These are phyloP conservation scores for Myrmophylax atrothorax DNA, from an alignment of 2,113 vertebrate genomes.

Conservation along the genomic window DNA sequence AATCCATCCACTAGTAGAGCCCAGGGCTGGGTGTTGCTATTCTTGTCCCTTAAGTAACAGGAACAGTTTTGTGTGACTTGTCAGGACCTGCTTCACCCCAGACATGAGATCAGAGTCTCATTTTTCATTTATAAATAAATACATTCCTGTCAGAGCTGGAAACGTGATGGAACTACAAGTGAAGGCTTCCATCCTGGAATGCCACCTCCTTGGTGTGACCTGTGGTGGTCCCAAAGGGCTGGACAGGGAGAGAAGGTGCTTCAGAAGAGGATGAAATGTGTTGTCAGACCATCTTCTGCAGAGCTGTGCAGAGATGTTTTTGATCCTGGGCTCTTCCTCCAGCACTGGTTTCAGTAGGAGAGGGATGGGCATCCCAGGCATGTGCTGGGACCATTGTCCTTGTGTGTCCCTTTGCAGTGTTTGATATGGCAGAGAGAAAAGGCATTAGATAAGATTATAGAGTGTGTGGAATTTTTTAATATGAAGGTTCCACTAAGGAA, in stretches of 20 bases:
- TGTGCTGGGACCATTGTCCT: not conserved
- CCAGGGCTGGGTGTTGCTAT: not conserved
- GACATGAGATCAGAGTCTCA: not conserved
- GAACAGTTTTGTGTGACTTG: fast-evolving
- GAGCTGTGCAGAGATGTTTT: not conserved
- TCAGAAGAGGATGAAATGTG: not conserved
- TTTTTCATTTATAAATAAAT: not conserved
- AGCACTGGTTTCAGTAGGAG: not conserved
- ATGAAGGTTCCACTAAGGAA: not conserved
- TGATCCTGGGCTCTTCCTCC: not conserved
- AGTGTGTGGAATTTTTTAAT: not conserved
- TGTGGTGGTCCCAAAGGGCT: not conserved
- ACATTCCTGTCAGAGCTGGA: not conserved
- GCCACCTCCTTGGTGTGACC: fast-evolving
- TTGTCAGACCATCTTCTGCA: not conserved
- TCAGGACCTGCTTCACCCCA: not conserved
- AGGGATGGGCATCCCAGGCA: not conserved
- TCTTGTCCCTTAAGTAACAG: not conserved
- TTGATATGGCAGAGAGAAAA: not conserved
- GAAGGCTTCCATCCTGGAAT: not conserved
- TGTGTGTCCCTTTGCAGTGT: not conserved
- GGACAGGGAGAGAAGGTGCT: not conserved
- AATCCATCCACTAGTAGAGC: fast-evolving
- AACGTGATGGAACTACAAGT: fast-evolving
- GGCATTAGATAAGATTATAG: not conserved